Percentiles rank a stretch among this genome's conserved stretches.
Evolutionary conservation across 2,797 vertebrate genomes (phyloP).

Genomic region (Loris lydekkerianus): DNA sequence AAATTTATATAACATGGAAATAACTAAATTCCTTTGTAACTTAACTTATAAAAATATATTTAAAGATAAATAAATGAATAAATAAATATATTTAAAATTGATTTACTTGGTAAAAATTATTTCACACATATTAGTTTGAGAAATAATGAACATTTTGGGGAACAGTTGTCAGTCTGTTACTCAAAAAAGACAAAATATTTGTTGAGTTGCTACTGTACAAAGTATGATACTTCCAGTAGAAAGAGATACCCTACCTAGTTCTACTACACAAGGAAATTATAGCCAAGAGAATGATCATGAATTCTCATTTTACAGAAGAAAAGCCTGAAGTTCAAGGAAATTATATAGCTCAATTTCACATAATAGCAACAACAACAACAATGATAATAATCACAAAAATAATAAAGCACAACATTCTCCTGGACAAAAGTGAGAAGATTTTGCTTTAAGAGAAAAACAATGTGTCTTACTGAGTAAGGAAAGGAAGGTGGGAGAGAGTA

Average conservation of each 20-base stretch:
- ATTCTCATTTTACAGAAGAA: neutral
- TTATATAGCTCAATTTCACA: neutral
- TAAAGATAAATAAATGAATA: neutral
- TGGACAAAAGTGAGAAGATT: neutral
- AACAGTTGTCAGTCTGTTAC: neutral
- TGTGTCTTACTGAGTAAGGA: neutral
- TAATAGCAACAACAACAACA: neutral
- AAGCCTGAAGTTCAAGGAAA: neutral
- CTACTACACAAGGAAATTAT: neutral
- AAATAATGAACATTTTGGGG: neutral
- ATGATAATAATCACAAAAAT: neutral
- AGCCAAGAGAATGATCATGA: neutral
- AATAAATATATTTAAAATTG: neutral
- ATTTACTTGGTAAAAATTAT: neutral
- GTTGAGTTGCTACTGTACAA: neutral
- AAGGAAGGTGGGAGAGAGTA: neutral
- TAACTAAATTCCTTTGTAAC: neutral
- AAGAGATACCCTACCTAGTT: neutral
- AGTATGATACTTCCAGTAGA: neutral
- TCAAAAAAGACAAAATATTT: neutral
- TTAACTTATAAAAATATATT: slow-evolving; percentile 27
- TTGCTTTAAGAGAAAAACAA: slow-evolving; percentile 13
- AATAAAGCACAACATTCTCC: neutral
- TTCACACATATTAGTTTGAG: neutral
- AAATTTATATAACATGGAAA: neutral